A percentile compares a stretch with the other conserved stretches of the same genome.
These are phyloP conservation scores for Oreochromis aureus DNA, from an alignment of 2,113 vertebrate genomes.

Conservation along the genomic window DNA sequence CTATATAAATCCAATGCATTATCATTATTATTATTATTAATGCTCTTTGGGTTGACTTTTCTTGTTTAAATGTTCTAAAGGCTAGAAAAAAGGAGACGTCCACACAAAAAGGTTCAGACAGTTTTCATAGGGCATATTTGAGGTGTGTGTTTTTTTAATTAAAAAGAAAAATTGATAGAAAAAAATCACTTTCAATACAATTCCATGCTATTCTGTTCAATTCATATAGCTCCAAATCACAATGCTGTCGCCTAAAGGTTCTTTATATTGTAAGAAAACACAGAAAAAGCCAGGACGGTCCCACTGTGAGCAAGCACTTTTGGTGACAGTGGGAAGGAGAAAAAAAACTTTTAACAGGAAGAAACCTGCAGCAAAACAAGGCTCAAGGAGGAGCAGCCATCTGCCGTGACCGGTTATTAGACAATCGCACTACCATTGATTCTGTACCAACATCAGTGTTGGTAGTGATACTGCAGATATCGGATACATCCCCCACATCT, in stretches of 20 bases:
- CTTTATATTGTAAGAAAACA: not conserved
- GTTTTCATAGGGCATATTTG: not conserved
- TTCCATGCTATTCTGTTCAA: not conserved
- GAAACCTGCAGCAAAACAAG: not conserved
- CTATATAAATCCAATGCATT: no score
- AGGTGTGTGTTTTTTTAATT: fast-evolving
- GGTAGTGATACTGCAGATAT: not conserved
- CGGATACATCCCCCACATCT: not conserved
- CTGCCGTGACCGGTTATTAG: fast-evolving
- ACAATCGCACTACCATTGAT: not conserved
- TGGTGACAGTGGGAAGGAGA: not conserved
- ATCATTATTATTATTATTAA: no score
- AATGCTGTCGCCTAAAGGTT: not conserved
- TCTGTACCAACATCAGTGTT: not conserved
- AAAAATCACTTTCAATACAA: not conserved
- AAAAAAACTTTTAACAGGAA: not conserved
- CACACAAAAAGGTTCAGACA: not conserved
- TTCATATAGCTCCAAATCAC: not conserved
- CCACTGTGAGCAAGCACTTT: not conserved
- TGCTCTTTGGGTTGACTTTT: not conserved
- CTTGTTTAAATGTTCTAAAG: not conserved
- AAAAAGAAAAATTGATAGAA: not conserved
- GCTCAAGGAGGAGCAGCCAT: not conserved
- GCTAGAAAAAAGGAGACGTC: not conserved
- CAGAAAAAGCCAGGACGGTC: not conserved